Base-by-base conservation (phyloP, 2,888 invertebrate genomes). In the Melipona beecheii region DNA sequence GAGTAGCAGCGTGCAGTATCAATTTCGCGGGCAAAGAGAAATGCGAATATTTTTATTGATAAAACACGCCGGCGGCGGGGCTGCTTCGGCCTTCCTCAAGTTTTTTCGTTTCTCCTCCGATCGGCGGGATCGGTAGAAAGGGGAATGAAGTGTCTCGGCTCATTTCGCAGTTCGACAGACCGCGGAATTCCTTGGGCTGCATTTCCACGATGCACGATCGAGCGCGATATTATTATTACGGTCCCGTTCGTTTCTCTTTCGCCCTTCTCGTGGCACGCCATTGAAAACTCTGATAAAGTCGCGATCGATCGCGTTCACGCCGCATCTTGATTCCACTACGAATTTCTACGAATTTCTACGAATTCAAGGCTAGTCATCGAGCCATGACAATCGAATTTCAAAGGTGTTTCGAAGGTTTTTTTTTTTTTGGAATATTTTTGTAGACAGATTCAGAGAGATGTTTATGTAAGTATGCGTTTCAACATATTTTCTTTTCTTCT, bases 101-200 rank as follows among this genome's bases (percentile, higher is more conserved):
- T 82, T 84, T 19, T 76, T 76, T 72, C 78, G 64, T 76, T 78
- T 69, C 70, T 24, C 71, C 75, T 31, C 1, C 69, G 64, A 62
- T 21, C 50, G 15, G n/a, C 65, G 58, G n/a, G 70, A 56, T 17
- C 21, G 58, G 56, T 27, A 52, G 72, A 72, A 81, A 58, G 76
- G 60, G 81, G 66, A 79, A 81, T 62, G 64, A 75, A 71, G 75
- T 75, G 81, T 83, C 81, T 79, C 74, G 80, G 71, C 50, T 84
- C 84, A 86, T 87, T 89, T 89, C 76, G 86, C 87, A 83, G 83
- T 86, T 89, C 87, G 86, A 75, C 87, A 86, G 84, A 86, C 83
- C 83, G 84, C 73, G 71, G 81, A 80, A 89, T 89, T 75, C 76
- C 80, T 86, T 80, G 82, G 79, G 78, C 81, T 78, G 79, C 81